These are phyloP conservation scores for Brachionus rotundiformis DNA, from an alignment of 1,140 invertebrate species.

Conservation along the genomic window DNA sequence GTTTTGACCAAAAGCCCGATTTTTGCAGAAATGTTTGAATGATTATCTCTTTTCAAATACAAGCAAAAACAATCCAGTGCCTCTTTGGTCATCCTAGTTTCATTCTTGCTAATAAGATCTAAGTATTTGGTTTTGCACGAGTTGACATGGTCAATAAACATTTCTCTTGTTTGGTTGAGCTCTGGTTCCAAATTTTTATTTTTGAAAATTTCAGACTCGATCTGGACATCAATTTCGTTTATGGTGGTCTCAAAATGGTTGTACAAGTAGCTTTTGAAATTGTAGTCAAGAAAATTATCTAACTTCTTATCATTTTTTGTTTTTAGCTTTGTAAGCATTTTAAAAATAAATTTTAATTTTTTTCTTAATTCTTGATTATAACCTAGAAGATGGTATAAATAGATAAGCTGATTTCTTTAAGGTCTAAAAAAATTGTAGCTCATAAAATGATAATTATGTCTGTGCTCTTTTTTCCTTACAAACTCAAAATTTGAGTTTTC, in stretches of 20 bases:
- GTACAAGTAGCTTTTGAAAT: neutral
- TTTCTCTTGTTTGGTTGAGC: neutral
- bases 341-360: conserved; percentile 4
- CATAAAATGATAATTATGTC: conserved; percentile 4
- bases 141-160: neutral
- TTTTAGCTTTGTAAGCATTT: neutral
- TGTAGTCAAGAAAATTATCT: neutral
- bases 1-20: neutral
- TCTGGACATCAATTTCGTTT: neutral
- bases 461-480: conserved; percentile 5
- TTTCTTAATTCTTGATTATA: neutral
- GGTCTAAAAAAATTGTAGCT: neutral
- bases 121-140: neutral
- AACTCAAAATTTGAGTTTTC: neutral
- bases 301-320: conserved; percentile 1
- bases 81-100: neutral
- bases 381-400: conserved; percentile 3
- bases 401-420: conserved; percentile 19
- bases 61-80: neutral
- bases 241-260: conserved; percentile 1
- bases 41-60: neutral
- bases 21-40: neutral
- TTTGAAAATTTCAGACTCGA: neutral
- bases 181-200: neutral
- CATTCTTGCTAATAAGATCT: neutral